These are phyloP conservation scores for Monoplex corrugatus DNA, from an alignment of 2,888 invertebrate species.

Conservation along the genomic window DNA sequence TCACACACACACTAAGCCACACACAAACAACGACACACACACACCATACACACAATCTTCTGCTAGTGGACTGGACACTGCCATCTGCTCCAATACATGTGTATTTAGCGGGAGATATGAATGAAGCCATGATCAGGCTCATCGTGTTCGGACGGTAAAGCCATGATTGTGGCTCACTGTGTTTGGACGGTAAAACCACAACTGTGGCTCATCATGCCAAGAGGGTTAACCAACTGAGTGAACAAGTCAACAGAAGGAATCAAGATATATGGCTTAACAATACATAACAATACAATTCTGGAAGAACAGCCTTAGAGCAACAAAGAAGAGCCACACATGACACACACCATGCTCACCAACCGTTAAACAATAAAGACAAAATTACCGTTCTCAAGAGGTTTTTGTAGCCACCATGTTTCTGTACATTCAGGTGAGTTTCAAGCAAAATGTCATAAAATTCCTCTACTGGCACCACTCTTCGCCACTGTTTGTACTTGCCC, in stretches of 20 bases:
- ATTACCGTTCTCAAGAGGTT: conserved; percentile 12
- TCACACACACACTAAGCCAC: not conserved
- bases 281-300: not conserved
- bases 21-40: not conserved
- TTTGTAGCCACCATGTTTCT: conserved; percentile 31
- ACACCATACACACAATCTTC: not conserved
- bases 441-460: conserved; percentile 29
- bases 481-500: conserved; percentile 9
- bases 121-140: too few relatives aligned
- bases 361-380: not conserved
- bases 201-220: too few relatives aligned
- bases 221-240: too few relatives aligned
- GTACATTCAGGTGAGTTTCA: not conserved
- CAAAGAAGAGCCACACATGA: not conserved
- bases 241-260: too few relatives aligned
- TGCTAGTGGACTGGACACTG: not conserved
- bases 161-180: too few relatives aligned
- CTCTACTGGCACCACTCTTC: conserved; percentile 20
- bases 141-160: too few relatives aligned
- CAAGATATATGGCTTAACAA: too few relatives aligned
- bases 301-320: not conserved
- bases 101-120: too few relatives aligned
- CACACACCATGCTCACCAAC: not conserved
- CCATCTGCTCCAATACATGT: not conserved
- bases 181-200: too few relatives aligned